phyloP scores from a whole-genome alignment of 2,888 invertebrate genomes.

The Epirrhoe tristata region DNA sequence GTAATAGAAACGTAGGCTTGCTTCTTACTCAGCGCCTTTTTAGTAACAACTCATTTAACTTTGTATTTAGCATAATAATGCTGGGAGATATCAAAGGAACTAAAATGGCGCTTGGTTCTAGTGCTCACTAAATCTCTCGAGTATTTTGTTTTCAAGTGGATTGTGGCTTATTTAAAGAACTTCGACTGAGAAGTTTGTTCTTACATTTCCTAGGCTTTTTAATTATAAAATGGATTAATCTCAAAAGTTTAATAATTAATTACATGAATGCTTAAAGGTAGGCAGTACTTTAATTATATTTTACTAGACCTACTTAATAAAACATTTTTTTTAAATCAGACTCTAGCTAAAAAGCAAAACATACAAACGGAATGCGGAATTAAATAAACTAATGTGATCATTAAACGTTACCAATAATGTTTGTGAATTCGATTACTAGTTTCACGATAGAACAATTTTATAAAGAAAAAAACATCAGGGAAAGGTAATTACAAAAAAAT shows the following conservation, averaged over 20 bases:
- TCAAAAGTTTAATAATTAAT: neutral
- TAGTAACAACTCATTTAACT: conserved; percentile 39
- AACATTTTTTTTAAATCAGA: too few species aligned
- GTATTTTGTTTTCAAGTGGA: conserved; percentile 20
- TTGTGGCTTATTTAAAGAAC: conserved; percentile 20
- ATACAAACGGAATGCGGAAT: too few species aligned
- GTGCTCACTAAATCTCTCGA: conserved; percentile 22
- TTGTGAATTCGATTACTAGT: too few species aligned
- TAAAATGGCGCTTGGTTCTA: conserved; percentile 25
- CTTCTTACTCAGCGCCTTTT: conserved; percentile 34
- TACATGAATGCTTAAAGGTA: neutral
- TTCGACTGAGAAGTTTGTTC: neutral
- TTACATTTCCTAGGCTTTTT: neutral
- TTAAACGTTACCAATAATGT: too few species aligned
- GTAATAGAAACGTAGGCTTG: conserved; percentile 42
- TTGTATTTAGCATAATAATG: conserved; percentile 29
- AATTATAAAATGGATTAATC: neutral
- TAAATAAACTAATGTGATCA: too few species aligned
- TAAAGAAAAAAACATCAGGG: too few species aligned
- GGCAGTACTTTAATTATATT: neutral
- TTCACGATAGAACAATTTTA: too few species aligned
- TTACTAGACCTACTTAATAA: neutral
- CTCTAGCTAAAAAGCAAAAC: conserved; percentile 37
- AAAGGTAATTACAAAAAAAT: too few species aligned
- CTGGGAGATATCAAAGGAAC: conserved; percentile 25